Base-by-base conservation (phyloP, 2,888 invertebrate genomes). In the Caenorhabditis angaria region DNA sequence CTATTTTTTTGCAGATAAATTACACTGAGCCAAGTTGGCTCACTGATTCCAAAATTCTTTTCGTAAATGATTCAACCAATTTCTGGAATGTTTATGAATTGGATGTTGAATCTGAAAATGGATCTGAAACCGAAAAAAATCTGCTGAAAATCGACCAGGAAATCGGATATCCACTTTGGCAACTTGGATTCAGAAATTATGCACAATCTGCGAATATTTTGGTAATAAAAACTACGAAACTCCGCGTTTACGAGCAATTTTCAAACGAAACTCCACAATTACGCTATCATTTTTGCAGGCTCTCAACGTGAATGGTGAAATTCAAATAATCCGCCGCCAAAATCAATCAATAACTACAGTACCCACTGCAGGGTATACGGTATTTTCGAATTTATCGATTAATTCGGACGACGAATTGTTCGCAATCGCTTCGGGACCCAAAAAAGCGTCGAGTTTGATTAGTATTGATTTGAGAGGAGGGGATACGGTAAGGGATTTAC, bases 1-100 rank as follows among this genome's bases (percentile, higher is more conserved):
- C n/a, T n/a, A n/a, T n/a, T n/a, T n/a, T n/a, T n/a, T 51, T 65
- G 27, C 51, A 68, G 55, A 59, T 78, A 29, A 88, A 88, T 76
- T 87, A 88, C 55, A 85, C 87, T 54, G 78, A 85, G 51, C 89
- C 89, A 6, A 70, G 80, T 10, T 89, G 89, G 89, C 84, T 87
- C 3, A 67, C 80, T 27, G 75, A 85, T 64, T 87, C 87, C 65
- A 68, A 84, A 25, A 79, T 89, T 20, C 77, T 88, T 55, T 87
- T 85, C 69, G 84, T 89, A 51, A 78, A 87, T 61, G 89, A 89
- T 78, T 78, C 82, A 51, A 85, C 86, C 22, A 85, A 88, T 63
- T 89, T 88, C 88, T 89, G 89, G 88, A 89, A 89, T 70, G 76
- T 89, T 57, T 89, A 88, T 77, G 78, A 78, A 65, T 81, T 88